Evolutionary conservation across 1,140 invertebrate species (phyloP).

Genomic region (Cydia splendana): DNA sequence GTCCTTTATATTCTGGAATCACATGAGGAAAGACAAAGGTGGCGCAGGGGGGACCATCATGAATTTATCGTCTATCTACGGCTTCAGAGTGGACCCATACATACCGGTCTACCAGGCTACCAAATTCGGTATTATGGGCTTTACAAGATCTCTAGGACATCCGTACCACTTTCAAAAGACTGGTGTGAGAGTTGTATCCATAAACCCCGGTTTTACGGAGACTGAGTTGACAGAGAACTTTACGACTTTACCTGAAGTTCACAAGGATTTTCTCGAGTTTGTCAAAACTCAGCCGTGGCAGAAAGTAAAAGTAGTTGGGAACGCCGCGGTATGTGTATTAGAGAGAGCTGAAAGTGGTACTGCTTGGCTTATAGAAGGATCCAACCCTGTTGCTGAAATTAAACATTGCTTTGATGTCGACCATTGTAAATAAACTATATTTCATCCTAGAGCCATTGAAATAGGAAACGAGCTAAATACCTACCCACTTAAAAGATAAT

Average conservation of each 20-base stretch:
- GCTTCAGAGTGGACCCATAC: conserved; percentile 79
- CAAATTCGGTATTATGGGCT: conserved; percentile 80
- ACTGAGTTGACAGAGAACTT: conserved; percentile 51
- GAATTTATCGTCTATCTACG: conserved; percentile 81
- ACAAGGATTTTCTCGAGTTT: background rate
- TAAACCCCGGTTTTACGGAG: conserved; percentile 76
- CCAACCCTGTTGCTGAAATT: conserved; percentile 31
- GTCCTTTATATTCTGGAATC: conserved; percentile 40
- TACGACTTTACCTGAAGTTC: conserved; percentile 49
- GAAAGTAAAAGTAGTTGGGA: conserved; percentile 36
- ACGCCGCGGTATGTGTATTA: conserved; percentile 41
- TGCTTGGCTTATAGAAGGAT: conserved; percentile 41
- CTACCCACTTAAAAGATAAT: background rate
- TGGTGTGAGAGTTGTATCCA: conserved; percentile 70
- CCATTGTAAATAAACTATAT: background rate
- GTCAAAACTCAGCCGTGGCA: conserved; percentile 34
- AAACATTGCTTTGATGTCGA: background rate
- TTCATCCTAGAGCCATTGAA: background rate
- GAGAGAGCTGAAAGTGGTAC: conserved; percentile 41
- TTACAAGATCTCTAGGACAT: conserved; percentile 73
- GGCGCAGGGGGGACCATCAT: conserved; percentile 82
- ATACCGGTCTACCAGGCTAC: conserved; percentile 83
- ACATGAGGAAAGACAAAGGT: conserved; percentile 80
- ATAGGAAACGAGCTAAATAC: background rate
- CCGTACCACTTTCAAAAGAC: conserved; percentile 74